phyloP scores from a whole-genome alignment of 2,797 vertebrate genomes.

The Darevskia mixta region DNA sequence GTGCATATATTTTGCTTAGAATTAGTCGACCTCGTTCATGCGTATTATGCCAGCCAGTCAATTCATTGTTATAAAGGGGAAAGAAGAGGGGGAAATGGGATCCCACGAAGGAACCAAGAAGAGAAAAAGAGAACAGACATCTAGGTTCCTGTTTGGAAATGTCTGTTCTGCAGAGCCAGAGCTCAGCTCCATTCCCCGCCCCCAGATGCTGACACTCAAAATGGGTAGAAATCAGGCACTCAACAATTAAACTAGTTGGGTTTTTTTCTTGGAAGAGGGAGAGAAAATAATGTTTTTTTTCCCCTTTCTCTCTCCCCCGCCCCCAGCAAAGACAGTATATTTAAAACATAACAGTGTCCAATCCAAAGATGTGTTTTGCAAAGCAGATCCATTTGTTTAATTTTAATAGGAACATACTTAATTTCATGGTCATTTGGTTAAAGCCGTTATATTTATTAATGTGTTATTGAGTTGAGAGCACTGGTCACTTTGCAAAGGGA shows the following conservation, averaged over 20 bases:
- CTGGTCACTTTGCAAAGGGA: conserved; percentile 71
- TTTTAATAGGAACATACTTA: conserved; percentile 76
- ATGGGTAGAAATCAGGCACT: not conserved
- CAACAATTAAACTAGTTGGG: conserved; percentile 22
- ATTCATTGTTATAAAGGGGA: conserved; percentile 51
- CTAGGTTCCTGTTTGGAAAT: not conserved
- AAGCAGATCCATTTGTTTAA: conserved; percentile 67
- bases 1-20: conserved; percentile 52
- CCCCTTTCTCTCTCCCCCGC: conserved; percentile 6
- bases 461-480: conserved; percentile 71
- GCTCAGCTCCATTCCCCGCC: conserved; percentile 14
- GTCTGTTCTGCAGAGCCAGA: not conserved
- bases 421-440: conserved; percentile 80
- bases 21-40: conserved; percentile 31
- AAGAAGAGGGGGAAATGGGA: conserved; percentile 33
- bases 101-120: conserved; percentile 34
- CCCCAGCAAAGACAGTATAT: conserved; percentile 61
- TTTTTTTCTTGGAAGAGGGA: conserved; percentile 57
- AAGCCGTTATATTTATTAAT: conserved; percentile 79
- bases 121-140: not conserved
- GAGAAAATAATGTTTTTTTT: conserved; percentile 39
- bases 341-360: conserved; percentile 67
- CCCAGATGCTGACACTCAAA: conserved; percentile 24
- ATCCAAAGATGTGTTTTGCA: conserved; percentile 71
- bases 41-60: conserved; percentile 41